Conservation (phyloP, 2,797 vertebrate species). For the Hoplostethus atlanticus region DNA sequence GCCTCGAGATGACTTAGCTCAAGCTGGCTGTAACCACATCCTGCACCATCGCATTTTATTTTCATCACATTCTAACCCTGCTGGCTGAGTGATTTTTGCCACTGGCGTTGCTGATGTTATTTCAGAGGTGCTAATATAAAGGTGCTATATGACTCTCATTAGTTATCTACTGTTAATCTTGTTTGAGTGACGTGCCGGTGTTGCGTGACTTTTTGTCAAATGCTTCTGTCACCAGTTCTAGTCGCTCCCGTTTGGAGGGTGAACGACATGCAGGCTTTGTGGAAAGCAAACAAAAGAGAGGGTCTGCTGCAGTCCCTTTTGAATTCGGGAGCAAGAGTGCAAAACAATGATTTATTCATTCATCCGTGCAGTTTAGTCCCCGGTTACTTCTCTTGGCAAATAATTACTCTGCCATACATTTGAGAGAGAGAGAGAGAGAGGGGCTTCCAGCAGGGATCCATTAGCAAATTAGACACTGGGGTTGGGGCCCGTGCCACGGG, state of each 20-base stretch:
- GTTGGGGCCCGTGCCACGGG: constrained; percentile 78
- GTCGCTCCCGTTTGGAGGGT: constrained; percentile 25
- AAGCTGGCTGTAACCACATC: background rate
- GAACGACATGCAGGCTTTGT: constrained; percentile 58
- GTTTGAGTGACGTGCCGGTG: background rate
- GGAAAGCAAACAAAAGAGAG: constrained; percentile 45
- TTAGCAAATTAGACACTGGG: constrained; percentile 84
- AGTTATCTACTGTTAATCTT: background rate
- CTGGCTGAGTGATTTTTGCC: background rate
- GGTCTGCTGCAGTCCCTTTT: constrained; percentile 35
- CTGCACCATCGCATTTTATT: background rate
- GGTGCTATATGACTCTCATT: background rate
- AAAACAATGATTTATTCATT: constrained; percentile 85
- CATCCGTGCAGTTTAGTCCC: constrained; percentile 64
- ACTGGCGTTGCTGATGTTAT: background rate
- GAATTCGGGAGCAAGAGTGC: constrained; percentile 32
- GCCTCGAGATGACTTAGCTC: background rate
- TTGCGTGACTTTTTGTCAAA: background rate
- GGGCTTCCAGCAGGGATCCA: constrained; percentile 80
- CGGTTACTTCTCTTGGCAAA: constrained; percentile 77
- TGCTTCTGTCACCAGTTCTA: constrained; percentile 8
- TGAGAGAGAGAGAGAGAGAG: constrained; percentile 26
- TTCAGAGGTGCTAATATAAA: background rate
- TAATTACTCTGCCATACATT: constrained; percentile 67
- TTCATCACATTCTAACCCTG: background rate